A percentile compares a stretch with the other conserved stretches of the same genome.
Evolutionary conservation across 2,797 vertebrate species (phyloP).

Genomic region (Monodelphis domestica): DNA sequence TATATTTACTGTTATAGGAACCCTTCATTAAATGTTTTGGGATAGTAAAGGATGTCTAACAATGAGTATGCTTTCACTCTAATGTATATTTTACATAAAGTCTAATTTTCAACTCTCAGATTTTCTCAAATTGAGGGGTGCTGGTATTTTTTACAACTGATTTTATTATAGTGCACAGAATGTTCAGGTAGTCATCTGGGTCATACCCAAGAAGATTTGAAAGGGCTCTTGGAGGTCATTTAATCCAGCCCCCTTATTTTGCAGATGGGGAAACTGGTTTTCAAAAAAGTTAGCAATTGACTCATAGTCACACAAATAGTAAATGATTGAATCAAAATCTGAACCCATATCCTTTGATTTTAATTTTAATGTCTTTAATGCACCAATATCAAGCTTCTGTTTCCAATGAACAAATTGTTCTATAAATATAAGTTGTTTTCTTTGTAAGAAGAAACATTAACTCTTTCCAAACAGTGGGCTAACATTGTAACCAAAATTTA

Average conservation of each 20-base stretch:
- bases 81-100: not conserved
- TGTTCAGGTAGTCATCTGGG: slow-evolving; percentile 6
- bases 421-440: not conserved
- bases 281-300: not conserved
- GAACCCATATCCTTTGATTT: not conserved
- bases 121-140: not conserved
- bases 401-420: not conserved
- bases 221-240: not conserved
- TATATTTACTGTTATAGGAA: slow-evolving; percentile 22
- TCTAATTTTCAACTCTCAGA: not conserved
- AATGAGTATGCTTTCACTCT: not conserved
- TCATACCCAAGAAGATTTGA: not conserved
- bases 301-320: not conserved
- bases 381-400: not conserved
- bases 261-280: not conserved
- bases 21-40: not conserved
- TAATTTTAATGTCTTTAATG: not conserved
- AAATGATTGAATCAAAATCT: not conserved
- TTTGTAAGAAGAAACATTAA: not conserved
- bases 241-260: not conserved
- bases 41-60: not conserved
- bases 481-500: not conserved
- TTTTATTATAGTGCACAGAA: slow-evolving; percentile 2
- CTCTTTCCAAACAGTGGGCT: not conserved
- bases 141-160: not conserved